Conservation (phyloP, 1,140 invertebrate genomes). For the Thaumetopoea pityocampa region DNA sequence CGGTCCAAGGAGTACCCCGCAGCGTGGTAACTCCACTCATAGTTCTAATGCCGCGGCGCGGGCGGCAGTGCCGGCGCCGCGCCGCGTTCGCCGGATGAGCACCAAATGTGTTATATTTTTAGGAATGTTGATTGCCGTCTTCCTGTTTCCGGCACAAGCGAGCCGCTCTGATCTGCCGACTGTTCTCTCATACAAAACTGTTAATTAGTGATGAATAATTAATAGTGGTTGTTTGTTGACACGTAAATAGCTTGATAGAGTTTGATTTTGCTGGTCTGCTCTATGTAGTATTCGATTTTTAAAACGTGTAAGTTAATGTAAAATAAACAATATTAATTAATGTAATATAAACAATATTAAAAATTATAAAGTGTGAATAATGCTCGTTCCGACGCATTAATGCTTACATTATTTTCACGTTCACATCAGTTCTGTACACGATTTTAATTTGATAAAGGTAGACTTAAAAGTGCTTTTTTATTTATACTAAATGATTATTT, state of each 20-base stretch:
- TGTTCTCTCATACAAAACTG: conserved; percentile 41
- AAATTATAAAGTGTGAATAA: no score
- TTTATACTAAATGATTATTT: no score
- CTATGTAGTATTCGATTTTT: conserved; percentile 3
- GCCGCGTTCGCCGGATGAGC: conserved; percentile 54
- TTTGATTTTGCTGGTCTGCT: conserved; percentile 10
- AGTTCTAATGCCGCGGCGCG: conserved; percentile 11
- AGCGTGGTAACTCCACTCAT: conserved; percentile 3
- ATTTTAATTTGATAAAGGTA: no score
- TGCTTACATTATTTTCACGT: no score
- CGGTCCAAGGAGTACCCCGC: no score
- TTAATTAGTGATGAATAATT: conserved; percentile 68
- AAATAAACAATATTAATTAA: background rate
- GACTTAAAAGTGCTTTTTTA: no score
- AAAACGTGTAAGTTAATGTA: conserved; percentile 4
- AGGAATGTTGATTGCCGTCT: conserved; percentile 70
- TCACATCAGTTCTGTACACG: no score
- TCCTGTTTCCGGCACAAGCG: conserved; percentile 64
- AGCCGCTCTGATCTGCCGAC: conserved; percentile 34
- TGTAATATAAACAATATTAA: no score
- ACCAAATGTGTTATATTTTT: conserved; percentile 73
- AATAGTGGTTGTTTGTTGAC: conserved; percentile 44
- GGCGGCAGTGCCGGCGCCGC: conserved; percentile 20
- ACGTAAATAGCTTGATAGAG: conserved; percentile 36
- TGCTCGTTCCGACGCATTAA: no score